A percentile compares a stretch with the other conserved stretches of the same genome.
Conservation (phyloP, 2,113 vertebrate genomes). For the Gambusia holbrooki region DNA sequence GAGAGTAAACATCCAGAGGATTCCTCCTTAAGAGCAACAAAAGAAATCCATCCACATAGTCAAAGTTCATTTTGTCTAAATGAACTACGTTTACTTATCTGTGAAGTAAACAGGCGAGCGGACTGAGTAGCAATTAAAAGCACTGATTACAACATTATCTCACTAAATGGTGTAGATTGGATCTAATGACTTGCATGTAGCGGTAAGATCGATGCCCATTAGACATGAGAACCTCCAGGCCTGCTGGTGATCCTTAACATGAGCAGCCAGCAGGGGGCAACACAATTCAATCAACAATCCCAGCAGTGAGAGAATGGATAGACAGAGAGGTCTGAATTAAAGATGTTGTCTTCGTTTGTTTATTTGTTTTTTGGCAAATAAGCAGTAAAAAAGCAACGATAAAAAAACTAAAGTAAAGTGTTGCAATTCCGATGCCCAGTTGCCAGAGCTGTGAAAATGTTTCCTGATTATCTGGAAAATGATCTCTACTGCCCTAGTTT, state of each 20-base stretch:
- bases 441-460: slow-evolving; percentile 4
- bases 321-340: neutral
- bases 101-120: neutral
- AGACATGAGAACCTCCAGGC: slow-evolving; percentile 3
- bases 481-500: neutral
- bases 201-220: slow-evolving; percentile 31
- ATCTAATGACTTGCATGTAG: slow-evolving; percentile 32
- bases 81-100: too few relatives aligned
- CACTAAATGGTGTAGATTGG: slow-evolving; percentile 32
- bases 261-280: slow-evolving; percentile 65
- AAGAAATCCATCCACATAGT: too few relatives aligned
- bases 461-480: slow-evolving; percentile 3
- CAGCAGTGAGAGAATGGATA: slow-evolving; percentile 7
- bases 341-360: neutral
- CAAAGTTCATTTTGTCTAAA: neutral
- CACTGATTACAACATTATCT: slow-evolving; percentile 35
- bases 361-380: neutral
- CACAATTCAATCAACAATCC: neutral
- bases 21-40: neutral
- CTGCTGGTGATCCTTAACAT: neutral
- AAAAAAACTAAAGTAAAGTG: too few relatives aligned
- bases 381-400: neutral
- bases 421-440: slow-evolving; percentile 1
- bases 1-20: neutral
- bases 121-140: slow-evolving; percentile 14